Evolutionary conservation across 2,113 vertebrate species (phyloP).

Genomic region (Coptodon bakossiorum): DNA sequence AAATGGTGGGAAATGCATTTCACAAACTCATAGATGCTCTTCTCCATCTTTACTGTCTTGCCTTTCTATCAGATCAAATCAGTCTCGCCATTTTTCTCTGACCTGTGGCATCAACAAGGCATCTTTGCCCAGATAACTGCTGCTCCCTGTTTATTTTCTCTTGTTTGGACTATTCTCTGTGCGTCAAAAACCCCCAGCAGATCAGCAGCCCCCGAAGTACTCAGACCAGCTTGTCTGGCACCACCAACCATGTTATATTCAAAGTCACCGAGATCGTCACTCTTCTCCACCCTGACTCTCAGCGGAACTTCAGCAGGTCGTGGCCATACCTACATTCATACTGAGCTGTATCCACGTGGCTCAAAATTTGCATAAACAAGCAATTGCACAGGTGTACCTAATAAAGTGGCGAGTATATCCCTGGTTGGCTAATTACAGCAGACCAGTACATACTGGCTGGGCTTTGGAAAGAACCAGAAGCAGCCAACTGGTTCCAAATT

Average conservation of each 20-base stretch:
- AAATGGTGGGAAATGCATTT: not conserved
- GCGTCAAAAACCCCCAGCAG: rapidly evolving
- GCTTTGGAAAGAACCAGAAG: not conserved
- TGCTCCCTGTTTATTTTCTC: not conserved
- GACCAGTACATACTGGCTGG: not conserved
- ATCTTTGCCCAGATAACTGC: not conserved
- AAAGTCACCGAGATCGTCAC: not conserved
- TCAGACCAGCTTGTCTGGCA: not conserved
- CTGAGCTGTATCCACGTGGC: not conserved
- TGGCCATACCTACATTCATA: not conserved
- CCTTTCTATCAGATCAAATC: not conserved
- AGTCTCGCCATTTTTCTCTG: not conserved
- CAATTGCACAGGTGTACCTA: not conserved
- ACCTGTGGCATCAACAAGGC: not conserved
- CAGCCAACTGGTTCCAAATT: not conserved
- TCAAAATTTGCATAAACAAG: not conserved
- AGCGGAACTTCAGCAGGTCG: not conserved
- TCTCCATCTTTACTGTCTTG: not conserved
- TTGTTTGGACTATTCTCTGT: not conserved
- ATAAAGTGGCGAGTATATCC: not conserved
- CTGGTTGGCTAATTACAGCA: not conserved
- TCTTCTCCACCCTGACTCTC: not conserved
- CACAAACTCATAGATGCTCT: not conserved
- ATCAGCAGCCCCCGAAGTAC: not conserved
- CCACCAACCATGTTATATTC: not conserved